Evolutionary conservation across 2,113 vertebrate genomes (phyloP).

Genomic region (Sorex araneus): DNA sequence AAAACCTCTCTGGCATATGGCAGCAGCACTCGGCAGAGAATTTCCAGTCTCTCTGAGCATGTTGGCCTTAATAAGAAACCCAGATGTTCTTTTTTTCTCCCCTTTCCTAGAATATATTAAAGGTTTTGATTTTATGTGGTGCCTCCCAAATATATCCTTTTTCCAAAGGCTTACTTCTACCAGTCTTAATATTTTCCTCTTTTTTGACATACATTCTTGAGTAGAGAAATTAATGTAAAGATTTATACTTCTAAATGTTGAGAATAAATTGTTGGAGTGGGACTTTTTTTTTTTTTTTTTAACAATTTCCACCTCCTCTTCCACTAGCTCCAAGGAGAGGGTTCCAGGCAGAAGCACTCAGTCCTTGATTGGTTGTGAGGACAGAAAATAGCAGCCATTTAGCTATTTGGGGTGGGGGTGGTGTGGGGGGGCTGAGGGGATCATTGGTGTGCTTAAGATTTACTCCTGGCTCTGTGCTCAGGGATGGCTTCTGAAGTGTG

Average conservation of each 20-base stretch:
- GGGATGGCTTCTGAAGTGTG: no score
- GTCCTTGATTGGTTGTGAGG: neutral
- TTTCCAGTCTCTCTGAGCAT: neutral
- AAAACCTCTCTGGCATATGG: constrained; percentile 5
- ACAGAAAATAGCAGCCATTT: neutral
- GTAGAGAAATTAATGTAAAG: neutral
- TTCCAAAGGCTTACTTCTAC: neutral
- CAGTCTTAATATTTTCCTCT: neutral
- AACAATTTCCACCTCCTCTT: neutral
- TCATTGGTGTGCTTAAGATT: no score
- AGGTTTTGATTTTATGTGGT: neutral
- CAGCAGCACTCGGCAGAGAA: neutral
- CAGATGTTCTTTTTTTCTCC: neutral
- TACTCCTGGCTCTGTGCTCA: no score
- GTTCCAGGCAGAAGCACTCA: neutral
- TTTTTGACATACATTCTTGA: neutral
- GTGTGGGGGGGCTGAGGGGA: no score
- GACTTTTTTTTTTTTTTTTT: neutral
- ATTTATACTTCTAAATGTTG: neutral
- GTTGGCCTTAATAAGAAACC: constrained; percentile 37
- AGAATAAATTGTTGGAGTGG: neutral
- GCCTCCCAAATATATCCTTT: neutral
- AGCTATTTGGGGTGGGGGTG: no score
- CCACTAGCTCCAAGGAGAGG: neutral
- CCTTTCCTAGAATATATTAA: neutral